A percentile compares a stretch with the other conserved stretches of the same genome.
Evolutionary conservation across 2,797 vertebrate species (phyloP).

Genomic region (Siniperca scherzeri): DNA sequence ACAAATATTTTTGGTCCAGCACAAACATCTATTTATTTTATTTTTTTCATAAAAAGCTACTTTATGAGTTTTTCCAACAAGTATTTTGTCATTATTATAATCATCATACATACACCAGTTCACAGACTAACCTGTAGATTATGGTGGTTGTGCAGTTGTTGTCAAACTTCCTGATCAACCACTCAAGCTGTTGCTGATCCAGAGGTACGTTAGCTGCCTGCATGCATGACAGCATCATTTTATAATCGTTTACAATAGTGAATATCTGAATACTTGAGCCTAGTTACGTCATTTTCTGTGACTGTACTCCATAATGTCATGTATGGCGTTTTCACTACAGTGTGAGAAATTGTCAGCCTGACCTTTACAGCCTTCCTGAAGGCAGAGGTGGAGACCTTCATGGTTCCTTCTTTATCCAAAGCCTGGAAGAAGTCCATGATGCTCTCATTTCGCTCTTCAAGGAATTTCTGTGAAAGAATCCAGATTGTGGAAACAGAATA

Average conservation of each 20-base stretch:
- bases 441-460: slow-evolving; percentile 75
- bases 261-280: not conserved
- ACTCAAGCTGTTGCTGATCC: slow-evolving; percentile 74
- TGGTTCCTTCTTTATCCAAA: slow-evolving; percentile 73
- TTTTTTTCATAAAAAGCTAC: not conserved
- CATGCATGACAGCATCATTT: not conserved
- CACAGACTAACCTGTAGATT: slow-evolving; percentile 78
- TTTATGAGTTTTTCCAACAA: not conserved
- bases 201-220: slow-evolving; percentile 80
- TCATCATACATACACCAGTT: not conserved
- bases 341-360: not conserved
- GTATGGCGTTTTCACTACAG: not conserved
- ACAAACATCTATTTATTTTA: not conserved
- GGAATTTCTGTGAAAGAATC: slow-evolving; percentile 71
- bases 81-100: too few relatives aligned
- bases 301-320: not conserved
- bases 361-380: slow-evolving; percentile 62
- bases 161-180: slow-evolving; percentile 79
- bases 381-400: slow-evolving; percentile 40
- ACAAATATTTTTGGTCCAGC: not conserved
- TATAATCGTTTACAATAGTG: not conserved
- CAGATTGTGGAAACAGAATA: not conserved
- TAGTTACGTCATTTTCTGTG: not conserved
- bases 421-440: slow-evolving; percentile 82
- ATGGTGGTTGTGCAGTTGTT: slow-evolving; percentile 69